Base-by-base conservation (phyloP, 2,113 vertebrate species). In the Pipra filicauda region DNA sequence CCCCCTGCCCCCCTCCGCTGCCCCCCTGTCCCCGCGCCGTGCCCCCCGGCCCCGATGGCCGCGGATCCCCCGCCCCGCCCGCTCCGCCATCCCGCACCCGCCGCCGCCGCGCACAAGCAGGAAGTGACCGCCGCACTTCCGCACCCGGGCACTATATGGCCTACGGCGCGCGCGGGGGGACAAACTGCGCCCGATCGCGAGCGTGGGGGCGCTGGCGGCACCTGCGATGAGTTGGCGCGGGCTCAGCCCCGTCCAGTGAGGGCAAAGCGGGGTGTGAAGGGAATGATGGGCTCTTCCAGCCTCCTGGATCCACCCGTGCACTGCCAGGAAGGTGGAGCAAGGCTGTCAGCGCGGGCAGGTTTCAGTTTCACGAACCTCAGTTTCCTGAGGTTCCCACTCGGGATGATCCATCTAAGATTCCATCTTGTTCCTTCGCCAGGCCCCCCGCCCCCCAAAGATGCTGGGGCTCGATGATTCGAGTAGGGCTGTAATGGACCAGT, bases 71-170 rank as follows among this genome's bases (percentile, higher is more conserved):
- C 3, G 2, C 16, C 8, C 20, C 5, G 51, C 15, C 52, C 52
- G 27, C 52, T 17, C 41, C 41, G 30, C 21, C 15, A 5, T 19
- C 70, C 18, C 11, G 39, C 71, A 17, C 3, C 30, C 0, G 0
- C 75, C 0, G 0, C 17, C 10, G 13, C 41, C 17, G 46, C 58
- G 83, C 11, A 80, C 59, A 51, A 12, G 93, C 77, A 44, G 69
- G 91, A 96, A 97, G 77, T 97, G 96, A 96, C 80, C n/a, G 7
- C 85, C 72, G n/a, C 26, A 95, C 98, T 98, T 98, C 98, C 98
- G 98, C 97, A 95, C 96, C 48, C 91, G 24, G 20, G 3, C 0
- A 0, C 1, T 92, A 21, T 85, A 39, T 37, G 0, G 9, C 2
- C 82, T 85, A 99, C 97, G 98, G 99, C 6, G 77, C 58, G 69